Evolutionary conservation across 2,888 invertebrate genomes (phyloP), one percentile per base, ranked within the genome.

Genomic region (Nymphalis polychloros): DNA sequence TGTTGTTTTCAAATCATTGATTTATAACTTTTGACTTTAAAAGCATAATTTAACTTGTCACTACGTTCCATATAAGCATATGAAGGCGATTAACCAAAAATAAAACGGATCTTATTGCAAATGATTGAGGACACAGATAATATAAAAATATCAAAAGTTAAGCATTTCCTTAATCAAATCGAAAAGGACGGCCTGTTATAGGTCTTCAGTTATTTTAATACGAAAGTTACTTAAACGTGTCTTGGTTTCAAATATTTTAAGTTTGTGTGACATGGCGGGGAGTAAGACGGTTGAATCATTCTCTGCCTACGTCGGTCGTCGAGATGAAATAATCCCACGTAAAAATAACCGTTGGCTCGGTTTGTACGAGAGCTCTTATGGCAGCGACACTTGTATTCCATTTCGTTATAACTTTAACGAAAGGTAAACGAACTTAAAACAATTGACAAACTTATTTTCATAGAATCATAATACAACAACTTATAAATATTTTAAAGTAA

Each of bases 341-440:
- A 55, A 66, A 66, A 59, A 59, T 59, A 52, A 60, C 60, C 53
- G 53, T 65, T 55, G 53, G 53, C 53, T 55, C 53, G n/a, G 53
- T 55, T 23, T 13, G 67, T 35, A 67, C 49, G 67, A 61, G 67
- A 60, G 63, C 55, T 60, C 53, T 41, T 67, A 67, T 55, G 66
- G 60, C 48, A 19, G 55, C 63, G 49, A 57, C 52, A 55, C 19
- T 57, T 55, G n/a, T 19, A n/a, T 31, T n/a, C 53, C 23, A 17
- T 55, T 31, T 31, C n/a, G n/a, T 35, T n/a, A 35, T 41, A 57
- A 57, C 41, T 57, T 41, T 17, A 10, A 19, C 8, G 7, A 31
- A 31, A 31, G 53, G 53, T 31, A 55, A 55, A 55, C 53, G 53
- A 55, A 55, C 53, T 31, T 27, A 31, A 31, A n/a, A 27, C 17